Percentiles rank a stretch among this genome's conserved stretches.
Conservation (phyloP, 1,140 invertebrate species). For the Druon quercuslanigerum region DNA sequence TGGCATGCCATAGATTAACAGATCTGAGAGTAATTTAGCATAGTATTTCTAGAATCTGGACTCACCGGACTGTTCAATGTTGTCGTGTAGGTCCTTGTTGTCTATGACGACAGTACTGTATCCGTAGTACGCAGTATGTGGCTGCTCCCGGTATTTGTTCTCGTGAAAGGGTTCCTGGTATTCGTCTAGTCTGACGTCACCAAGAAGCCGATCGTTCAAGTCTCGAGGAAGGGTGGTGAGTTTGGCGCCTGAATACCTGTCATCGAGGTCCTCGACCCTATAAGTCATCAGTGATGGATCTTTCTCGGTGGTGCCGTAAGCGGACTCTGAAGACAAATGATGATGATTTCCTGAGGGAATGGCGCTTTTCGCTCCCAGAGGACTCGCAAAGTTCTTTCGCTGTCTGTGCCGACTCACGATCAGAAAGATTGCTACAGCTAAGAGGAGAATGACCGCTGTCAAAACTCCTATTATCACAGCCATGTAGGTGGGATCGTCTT, state of each 20-base stretch:
- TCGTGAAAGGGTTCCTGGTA: conserved; percentile 77
- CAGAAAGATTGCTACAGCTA: conserved; percentile 78
- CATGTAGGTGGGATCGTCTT: conserved; percentile 79
- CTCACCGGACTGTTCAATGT: conserved; percentile 74
- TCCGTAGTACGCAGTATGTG: conserved; percentile 76
- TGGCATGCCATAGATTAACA: background rate
- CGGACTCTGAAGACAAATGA: conserved; percentile 71
- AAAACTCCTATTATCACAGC: conserved; percentile 82
- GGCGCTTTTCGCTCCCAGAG: conserved; percentile 72
- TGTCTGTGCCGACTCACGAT: conserved; percentile 79
- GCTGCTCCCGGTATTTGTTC: conserved; percentile 72
- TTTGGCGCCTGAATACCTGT: conserved; percentile 71
- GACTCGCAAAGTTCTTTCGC: conserved; percentile 77
- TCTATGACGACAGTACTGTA: conserved; percentile 77
- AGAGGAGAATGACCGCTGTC: conserved; percentile 79
- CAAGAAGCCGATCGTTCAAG: conserved; percentile 72
- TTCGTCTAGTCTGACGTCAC: conserved; percentile 73
- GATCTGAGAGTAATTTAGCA: conserved; percentile 4
- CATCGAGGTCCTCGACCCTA: conserved; percentile 72
- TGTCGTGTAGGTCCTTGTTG: conserved; percentile 75
- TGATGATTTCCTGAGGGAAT: conserved; percentile 71
- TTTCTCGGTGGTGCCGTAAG: conserved; percentile 73
- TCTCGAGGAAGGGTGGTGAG: conserved; percentile 71
- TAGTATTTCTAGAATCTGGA: conserved; percentile 26
- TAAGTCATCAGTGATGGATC: conserved; percentile 73